phyloP scores from a whole-genome alignment of 2,797 vertebrate species.

The Ctenopoma multispine region DNA sequence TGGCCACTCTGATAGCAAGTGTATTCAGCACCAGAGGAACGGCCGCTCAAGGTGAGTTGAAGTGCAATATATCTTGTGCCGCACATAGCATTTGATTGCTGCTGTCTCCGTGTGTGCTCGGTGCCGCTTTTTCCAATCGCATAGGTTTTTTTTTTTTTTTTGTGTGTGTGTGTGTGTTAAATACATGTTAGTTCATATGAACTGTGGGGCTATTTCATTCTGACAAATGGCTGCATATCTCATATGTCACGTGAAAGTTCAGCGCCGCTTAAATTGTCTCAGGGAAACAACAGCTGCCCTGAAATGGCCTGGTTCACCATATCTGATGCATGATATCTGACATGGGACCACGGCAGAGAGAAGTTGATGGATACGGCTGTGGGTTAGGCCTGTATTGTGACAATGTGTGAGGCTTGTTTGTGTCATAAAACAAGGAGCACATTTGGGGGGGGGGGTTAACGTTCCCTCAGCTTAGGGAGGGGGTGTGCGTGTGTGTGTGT shows the following conservation, averaged over 20 bases:
- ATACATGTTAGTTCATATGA: slow-evolving; percentile 45
- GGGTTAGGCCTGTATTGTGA: slow-evolving; percentile 47
- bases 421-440: slow-evolving; percentile 41
- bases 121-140: slow-evolving; percentile 45
- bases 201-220: slow-evolving; percentile 62
- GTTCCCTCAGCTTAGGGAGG: slow-evolving; percentile 28
- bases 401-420: slow-evolving; percentile 20
- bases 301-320: slow-evolving; percentile 32
- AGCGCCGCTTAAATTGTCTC: slow-evolving; percentile 49
- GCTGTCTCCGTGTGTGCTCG: slow-evolving; percentile 48
- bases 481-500: slow-evolving; percentile 24
- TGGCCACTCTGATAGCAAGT: slow-evolving; percentile 99
- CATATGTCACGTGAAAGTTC: slow-evolving; percentile 76
- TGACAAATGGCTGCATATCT: slow-evolving; percentile 73
- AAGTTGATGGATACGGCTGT: slow-evolving; percentile 32
- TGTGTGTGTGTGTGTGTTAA: no score
- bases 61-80: slow-evolving; percentile 82
- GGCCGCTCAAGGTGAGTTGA: slow-evolving; percentile 98
- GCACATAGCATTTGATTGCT: slow-evolving; percentile 57
- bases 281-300: slow-evolving; percentile 30
- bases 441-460: slow-evolving; percentile 29
- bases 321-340: slow-evolving; percentile 33
- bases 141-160: slow-evolving; percentile 18
- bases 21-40: slow-evolving; percentile 95
- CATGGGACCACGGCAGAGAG: slow-evolving; percentile 35